A percentile compares a stretch with the other conserved stretches of the same genome.
These are phyloP conservation scores for Pediacus dermestoides DNA, from an alignment of 2,888 invertebrate genomes.

Conservation along the genomic window DNA sequence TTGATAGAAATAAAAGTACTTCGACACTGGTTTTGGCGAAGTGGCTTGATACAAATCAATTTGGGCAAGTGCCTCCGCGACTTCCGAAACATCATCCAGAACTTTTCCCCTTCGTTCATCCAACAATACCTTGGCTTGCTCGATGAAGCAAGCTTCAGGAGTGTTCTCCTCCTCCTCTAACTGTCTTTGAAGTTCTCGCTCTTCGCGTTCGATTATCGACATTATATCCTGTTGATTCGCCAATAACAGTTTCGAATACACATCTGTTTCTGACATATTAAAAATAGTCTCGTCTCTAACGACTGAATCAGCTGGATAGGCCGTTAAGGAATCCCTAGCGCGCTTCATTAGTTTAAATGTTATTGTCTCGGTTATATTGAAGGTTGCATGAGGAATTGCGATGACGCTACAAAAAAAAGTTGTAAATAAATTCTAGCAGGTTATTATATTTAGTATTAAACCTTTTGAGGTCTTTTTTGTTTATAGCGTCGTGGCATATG, in stretches of 20 bases:
- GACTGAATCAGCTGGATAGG: conserved; percentile 53
- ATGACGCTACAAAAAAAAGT: conserved; percentile 56
- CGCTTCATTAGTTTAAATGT: conserved; percentile 78
- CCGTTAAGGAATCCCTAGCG: conserved; percentile 54
- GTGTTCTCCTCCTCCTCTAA: conserved; percentile 65
- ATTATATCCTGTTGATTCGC: conserved; percentile 67
- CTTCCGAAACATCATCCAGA: conserved; percentile 13
- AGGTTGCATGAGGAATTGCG: conserved; percentile 53
- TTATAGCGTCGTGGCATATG: conserved; percentile 83
- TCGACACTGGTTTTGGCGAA: conserved; percentile 35
- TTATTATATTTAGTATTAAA: conserved; percentile 44
- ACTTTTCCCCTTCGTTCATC: conserved; percentile 52
- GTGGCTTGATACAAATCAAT: conserved; percentile 44
- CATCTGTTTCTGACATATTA: conserved; percentile 52
- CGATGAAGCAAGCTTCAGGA: conserved; percentile 81
- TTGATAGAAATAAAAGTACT: conserved; percentile 80
- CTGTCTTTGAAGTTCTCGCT: conserved; percentile 61
- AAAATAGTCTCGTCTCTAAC: conserved; percentile 42
- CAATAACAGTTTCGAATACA: conserved; percentile 74
- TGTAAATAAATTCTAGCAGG: conserved; percentile 4
- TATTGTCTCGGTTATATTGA: conserved; percentile 64
- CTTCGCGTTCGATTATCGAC: conserved; percentile 72
- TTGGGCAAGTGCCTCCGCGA: conserved; percentile 34
- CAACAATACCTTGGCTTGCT: conserved; percentile 74
- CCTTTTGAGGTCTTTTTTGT: conserved; percentile 80